Evolutionary conservation across 2,888 invertebrate genomes (phyloP).

Genomic region (Phragmatobia fuliginosa): DNA sequence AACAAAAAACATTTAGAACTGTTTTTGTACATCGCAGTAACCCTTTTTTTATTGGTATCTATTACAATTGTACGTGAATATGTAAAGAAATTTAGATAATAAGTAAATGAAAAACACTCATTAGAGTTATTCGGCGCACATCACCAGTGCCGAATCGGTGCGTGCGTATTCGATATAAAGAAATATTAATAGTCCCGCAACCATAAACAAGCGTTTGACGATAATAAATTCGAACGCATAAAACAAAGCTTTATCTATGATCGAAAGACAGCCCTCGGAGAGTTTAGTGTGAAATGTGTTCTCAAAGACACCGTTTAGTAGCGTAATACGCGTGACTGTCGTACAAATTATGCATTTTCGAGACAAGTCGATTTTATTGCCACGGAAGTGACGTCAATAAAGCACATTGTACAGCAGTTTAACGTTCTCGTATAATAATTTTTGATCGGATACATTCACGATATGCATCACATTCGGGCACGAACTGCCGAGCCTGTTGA

Average conservation of each 20-base stretch:
- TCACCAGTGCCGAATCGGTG: conserved; percentile 58
- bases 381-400: conserved; percentile 85
- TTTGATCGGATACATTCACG: conserved; percentile 74
- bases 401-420: conserved; percentile 82
- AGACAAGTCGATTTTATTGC: conserved; percentile 85
- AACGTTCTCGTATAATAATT: conserved; percentile 83
- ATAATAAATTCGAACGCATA: conserved; percentile 82
- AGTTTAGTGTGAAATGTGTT: conserved; percentile 86
- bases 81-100: conserved; percentile 36
- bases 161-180: conserved; percentile 78
- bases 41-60: conserved; percentile 47
- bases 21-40: conserved; percentile 53
- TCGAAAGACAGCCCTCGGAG: conserved; percentile 75
- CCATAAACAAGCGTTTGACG: conserved; percentile 82
- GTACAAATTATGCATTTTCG: conserved; percentile 86
- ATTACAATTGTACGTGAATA: conserved; percentile 42
- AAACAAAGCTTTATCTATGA: conserved; percentile 84
- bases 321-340: conserved; percentile 84
- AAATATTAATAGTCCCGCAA: conserved; percentile 80
- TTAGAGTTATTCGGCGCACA: conserved; percentile 42
- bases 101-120: conserved; percentile 39
- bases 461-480: conserved; percentile 70
- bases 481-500: conserved; percentile 57
- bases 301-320: conserved; percentile 85
- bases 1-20: conserved; percentile 57